Evolutionary conservation across 2,113 vertebrate genomes (phyloP).

Genomic region (Zingel zingel): DNA sequence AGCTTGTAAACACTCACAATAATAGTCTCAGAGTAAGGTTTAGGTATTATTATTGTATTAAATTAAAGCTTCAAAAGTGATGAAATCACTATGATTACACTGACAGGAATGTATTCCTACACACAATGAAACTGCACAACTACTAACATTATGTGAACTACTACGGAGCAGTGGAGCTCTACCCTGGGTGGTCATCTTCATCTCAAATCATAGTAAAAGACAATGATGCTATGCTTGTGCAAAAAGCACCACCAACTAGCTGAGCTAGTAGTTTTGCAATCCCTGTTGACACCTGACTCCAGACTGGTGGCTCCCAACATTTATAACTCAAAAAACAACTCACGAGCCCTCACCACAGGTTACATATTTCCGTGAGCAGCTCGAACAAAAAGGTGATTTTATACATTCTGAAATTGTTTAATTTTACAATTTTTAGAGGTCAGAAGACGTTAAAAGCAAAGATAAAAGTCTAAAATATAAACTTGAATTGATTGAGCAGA

Average conservation of each 20-base stretch:
- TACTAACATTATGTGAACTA: slow-evolving; percentile 11
- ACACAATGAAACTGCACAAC: background rate
- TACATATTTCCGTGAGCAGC: background rate
- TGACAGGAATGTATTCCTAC: background rate
- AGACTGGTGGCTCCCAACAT: too few relatives aligned
- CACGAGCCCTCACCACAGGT: too few relatives aligned
- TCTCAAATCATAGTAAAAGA: background rate
- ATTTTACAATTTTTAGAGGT: background rate
- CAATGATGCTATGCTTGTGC: background rate
- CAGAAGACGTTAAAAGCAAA: background rate
- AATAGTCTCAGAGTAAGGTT: background rate
- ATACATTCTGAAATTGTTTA: background rate
- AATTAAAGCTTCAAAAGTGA: slow-evolving; percentile 3
- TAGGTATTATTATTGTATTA: background rate
- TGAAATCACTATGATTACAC: background rate
- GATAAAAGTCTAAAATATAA: background rate
- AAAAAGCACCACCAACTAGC: background rate
- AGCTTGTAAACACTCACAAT: background rate
- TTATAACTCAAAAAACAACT: too few relatives aligned
- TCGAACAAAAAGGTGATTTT: background rate
- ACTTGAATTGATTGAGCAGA: background rate
- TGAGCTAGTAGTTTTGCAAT: too few relatives aligned
- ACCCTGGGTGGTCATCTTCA: background rate
- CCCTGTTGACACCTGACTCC: too few relatives aligned
- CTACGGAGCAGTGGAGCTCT: background rate